Conservation (phyloP, 2,797 vertebrate species). For the Rhadinocentrus ornatus region DNA sequence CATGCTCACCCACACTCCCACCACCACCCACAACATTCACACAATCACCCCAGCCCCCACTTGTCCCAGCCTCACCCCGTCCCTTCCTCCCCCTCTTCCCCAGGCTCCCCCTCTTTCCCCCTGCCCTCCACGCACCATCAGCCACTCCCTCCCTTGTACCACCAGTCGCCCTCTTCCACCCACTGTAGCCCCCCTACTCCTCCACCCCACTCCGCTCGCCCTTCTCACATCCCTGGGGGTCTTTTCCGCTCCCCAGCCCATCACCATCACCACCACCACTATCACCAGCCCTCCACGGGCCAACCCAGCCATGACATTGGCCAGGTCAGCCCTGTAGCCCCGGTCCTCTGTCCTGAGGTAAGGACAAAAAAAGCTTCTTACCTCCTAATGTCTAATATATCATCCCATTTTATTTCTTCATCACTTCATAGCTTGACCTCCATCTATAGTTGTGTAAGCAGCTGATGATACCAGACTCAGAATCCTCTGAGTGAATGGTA, state of each 20-base stretch:
- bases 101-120: slow-evolving; percentile 74
- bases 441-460: slow-evolving; percentile 4
- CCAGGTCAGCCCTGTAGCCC: slow-evolving; percentile 80
- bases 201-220: slow-evolving; percentile 77
- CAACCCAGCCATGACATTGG: slow-evolving; percentile 79
- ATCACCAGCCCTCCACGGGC: slow-evolving; percentile 81
- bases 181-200: slow-evolving; percentile 84
- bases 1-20: slow-evolving; percentile 71
- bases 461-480: slow-evolving; percentile 17
- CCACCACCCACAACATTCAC: slow-evolving; percentile 68
- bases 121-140: slow-evolving; percentile 82
- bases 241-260: slow-evolving; percentile 86
- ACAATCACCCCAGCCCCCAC: slow-evolving; percentile 67
- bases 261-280: slow-evolving; percentile 70
- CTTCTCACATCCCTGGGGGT: slow-evolving; percentile 84
- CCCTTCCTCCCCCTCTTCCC: slow-evolving; percentile 69
- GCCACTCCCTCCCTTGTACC: slow-evolving; percentile 80
- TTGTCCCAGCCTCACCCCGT: slow-evolving; percentile 68
- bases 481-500: slow-evolving; percentile 33
- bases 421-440: not conserved
- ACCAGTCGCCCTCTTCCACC: slow-evolving; percentile 74
- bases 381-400: not conserved
- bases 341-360: slow-evolving; percentile 90
- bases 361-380: slow-evolving; percentile 44
- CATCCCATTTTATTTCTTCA: not conserved